These are phyloP conservation scores for Cryptoprocta ferox DNA, from an alignment of 2,797 vertebrate genomes.

Conservation along the genomic window DNA sequence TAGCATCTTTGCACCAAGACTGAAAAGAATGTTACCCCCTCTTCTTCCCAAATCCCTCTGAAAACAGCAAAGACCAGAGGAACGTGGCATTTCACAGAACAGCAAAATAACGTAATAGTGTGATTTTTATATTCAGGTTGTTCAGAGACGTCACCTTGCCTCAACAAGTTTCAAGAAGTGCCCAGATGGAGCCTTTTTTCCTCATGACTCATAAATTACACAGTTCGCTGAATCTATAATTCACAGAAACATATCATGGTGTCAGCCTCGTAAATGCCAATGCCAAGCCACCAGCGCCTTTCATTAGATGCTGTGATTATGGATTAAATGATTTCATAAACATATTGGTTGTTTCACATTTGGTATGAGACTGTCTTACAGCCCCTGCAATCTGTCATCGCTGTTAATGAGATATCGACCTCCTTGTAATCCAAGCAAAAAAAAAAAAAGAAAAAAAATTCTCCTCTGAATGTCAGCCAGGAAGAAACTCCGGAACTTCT, in stretches of 20 bases:
- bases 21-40: background rate
- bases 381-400: slow-evolving; percentile 77
- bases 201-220: slow-evolving; percentile 69
- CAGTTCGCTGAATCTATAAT: slow-evolving; percentile 61
- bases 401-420: slow-evolving; percentile 78
- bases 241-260: slow-evolving; percentile 60
- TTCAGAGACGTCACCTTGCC: slow-evolving; percentile 57
- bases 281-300: slow-evolving; percentile 60
- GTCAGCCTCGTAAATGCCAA: slow-evolving; percentile 64
- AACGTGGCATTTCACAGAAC: background rate
- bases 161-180: slow-evolving; percentile 49
- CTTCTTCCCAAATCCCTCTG: slow-evolving; percentile 25
- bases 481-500: slow-evolving; percentile 41
- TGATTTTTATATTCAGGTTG: background rate
- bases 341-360: slow-evolving; percentile 78
- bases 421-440: slow-evolving; percentile 33
- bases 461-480: slow-evolving; percentile 42
- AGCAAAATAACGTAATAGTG: background rate
- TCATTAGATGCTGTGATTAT: slow-evolving; percentile 58
- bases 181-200: slow-evolving; percentile 34
- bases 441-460: background rate
- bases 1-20: slow-evolving; percentile 26
- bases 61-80: slow-evolving; percentile 28
- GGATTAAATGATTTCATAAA: slow-evolving; percentile 82
- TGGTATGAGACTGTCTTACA: slow-evolving; percentile 72